Percentiles rank a stretch among this genome's conserved stretches.
Evolutionary conservation across 2,113 vertebrate genomes (phyloP).

Genomic region (Athene noctua): DNA sequence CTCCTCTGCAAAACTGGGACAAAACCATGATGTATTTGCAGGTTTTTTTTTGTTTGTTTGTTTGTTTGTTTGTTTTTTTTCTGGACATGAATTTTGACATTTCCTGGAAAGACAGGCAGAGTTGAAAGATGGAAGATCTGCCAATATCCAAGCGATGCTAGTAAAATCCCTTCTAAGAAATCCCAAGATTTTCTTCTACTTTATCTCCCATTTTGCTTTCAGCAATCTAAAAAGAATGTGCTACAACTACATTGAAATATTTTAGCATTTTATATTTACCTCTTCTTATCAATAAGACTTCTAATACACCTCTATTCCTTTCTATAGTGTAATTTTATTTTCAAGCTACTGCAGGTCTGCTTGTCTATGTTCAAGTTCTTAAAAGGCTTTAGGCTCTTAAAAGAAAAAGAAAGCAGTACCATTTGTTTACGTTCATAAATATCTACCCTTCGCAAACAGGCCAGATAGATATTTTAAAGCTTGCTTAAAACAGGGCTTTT

Average conservation of each 20-base stretch:
- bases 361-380: neutral
- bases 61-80: too few species aligned
- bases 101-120: neutral
- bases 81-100: neutral
- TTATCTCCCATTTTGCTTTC: neutral
- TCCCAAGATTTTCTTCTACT: neutral
- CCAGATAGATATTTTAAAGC: neutral
- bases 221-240: neutral
- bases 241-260: neutral
- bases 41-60: neutral
- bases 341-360: neutral
- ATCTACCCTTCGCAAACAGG: neutral
- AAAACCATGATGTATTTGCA: neutral
- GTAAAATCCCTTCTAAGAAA: neutral
- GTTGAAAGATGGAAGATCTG: neutral
- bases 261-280: neutral
- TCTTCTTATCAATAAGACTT: neutral
- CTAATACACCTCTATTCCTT: neutral
- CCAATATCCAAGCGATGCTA: neutral
- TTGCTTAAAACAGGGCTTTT: neutral
- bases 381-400: neutral
- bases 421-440: neutral
- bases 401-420: neutral
- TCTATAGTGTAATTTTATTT: neutral
- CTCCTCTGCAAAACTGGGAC: neutral